phyloP scores from a whole-genome alignment of 2,113 vertebrate species.

The Trematocara stigmaticum region DNA sequence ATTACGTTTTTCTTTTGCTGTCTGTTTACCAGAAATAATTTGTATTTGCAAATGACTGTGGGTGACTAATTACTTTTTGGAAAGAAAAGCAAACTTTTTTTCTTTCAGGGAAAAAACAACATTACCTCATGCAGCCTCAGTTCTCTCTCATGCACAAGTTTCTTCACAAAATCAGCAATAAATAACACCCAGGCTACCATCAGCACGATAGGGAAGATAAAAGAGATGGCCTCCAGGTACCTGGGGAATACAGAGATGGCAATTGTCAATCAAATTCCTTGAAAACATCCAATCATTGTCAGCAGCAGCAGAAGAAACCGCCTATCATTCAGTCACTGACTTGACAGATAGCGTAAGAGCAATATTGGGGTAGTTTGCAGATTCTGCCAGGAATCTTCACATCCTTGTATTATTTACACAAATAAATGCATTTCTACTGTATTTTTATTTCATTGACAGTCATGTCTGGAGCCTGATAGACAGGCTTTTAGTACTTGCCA shows the following conservation, averaged over 20 bases:
- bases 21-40: neutral
- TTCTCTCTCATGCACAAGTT: slow-evolving; percentile 93
- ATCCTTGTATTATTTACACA: slow-evolving; percentile 10
- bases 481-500: neutral
- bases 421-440: slow-evolving; percentile 5
- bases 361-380: neutral
- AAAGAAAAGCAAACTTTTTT: neutral
- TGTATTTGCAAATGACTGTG: neutral
- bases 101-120: neutral
- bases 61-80: neutral
- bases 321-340: slow-evolving; percentile 1
- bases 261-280: slow-evolving; percentile 33
- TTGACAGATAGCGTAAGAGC: neutral
- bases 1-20: neutral
- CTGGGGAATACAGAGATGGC: slow-evolving; percentile 67
- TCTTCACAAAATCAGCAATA: slow-evolving; percentile 92
- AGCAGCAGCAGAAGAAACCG: slow-evolving; percentile 1
- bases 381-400: neutral
- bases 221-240: slow-evolving; percentile 89
- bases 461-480: neutral
- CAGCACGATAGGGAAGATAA: slow-evolving; percentile 88
- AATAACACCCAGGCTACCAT: slow-evolving; percentile 96
- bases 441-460: neutral
- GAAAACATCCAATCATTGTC: slow-evolving; percentile 26
- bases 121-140: slow-evolving; percentile 92